Percentiles rank a stretch among this genome's conserved stretches.
These are phyloP conservation scores for Leptinotarsa undecemlineata DNA, from an alignment of 1,140 invertebrate genomes.

Conservation along the genomic window DNA sequence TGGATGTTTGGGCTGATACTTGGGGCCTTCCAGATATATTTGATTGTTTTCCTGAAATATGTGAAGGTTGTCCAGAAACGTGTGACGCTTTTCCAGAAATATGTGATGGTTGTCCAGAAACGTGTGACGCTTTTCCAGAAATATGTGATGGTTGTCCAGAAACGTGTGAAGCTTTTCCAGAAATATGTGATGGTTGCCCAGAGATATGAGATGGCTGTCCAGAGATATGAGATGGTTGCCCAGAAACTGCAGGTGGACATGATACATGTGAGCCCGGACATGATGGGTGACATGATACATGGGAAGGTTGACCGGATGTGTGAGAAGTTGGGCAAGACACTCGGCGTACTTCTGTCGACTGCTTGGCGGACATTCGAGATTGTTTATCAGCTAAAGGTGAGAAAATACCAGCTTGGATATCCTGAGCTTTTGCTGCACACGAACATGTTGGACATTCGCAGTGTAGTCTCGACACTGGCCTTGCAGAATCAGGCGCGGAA, in stretches of 20 bases:
- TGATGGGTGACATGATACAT: no score
- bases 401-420: no score
- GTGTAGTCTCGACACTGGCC: not conserved
- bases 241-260: no score
- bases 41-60: not conserved
- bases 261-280: no score
- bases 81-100: not conserved
- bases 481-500: not conserved
- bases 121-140: not conserved
- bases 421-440: not conserved
- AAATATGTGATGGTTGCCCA: not conserved
- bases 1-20: not conserved
- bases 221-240: not conserved
- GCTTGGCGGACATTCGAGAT: no score
- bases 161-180: not conserved
- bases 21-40: conserved; percentile 4
- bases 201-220: not conserved
- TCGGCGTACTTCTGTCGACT: no score
- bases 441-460: conserved; percentile 11
- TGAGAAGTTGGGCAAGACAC: no score
- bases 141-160: not conserved
- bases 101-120: no score
- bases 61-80: not conserved
- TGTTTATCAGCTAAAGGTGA: no score
- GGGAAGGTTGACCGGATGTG: no score